Evolutionary conservation across 2,113 vertebrate genomes (phyloP), one percentile per base, ranked within the genome.

Genomic region (Campylomormyrus numenius): DNA sequence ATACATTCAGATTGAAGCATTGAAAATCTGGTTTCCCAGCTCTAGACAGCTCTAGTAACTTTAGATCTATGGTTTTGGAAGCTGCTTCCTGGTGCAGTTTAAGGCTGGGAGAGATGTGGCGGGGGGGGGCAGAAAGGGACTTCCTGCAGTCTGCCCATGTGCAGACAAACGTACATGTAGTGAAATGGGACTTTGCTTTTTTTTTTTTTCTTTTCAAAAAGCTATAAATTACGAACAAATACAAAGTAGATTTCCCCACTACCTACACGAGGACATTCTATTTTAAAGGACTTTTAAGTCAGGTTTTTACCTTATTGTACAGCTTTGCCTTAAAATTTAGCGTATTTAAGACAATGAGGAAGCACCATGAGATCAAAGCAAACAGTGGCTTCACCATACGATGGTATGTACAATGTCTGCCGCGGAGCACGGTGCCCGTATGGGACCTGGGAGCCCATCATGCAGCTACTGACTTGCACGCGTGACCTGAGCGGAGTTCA

Each of bases 351-450:
- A 96, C 95, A 95, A 95, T 94, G 95, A 94, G 95, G 96, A 97
- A 98, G 97, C 97, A 98, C 97, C 96, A 95, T 96, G 97, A 96
- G 96, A 92, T 91, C 90, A 86, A 95, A 96, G 95, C 94, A 97
- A 96, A 97, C 93, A 92, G 93, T 95, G 94, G 88, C 93, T 95
- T 94, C 96, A 96, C 95, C 95, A 94, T 96, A 96, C 92, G 87
- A 95, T 96, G 96, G 94, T 98, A 98, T 98, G 96, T 98, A 98
- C 97, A 99, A 96, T 97, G 97, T 95, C 87, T 89, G 93, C 85
- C 91, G 91, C 84, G 91, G 85, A 90, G 88, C 56, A 88, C 91
- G 94, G 91, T 90, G 89, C 92, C 92, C 91, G 84, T 91, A 92
- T 93, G 91, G n/a, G 92, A 93, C 93, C 92, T 93, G 92, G 56